Evolutionary conservation across 1,140 invertebrate genomes (phyloP).

Genomic region (Panonychus citri): DNA sequence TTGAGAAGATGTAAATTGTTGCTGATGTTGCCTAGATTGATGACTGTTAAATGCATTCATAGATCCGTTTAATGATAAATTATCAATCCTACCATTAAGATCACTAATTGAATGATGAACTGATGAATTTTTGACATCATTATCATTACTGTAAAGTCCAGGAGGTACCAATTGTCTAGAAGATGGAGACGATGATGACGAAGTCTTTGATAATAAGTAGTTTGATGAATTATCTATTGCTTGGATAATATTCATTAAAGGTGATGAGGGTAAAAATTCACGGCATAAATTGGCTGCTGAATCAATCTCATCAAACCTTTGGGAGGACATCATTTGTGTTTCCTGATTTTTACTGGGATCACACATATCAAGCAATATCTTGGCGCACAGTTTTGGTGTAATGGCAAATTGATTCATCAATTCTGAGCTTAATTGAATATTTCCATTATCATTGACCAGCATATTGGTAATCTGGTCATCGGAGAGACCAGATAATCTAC

Average conservation of each 20-base stretch:
- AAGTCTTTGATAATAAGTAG: too few species aligned
- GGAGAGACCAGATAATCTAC: not conserved
- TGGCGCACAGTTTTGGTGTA: conserved; percentile 5
- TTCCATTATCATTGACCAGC: conserved; percentile 7
- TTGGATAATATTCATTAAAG: conserved; percentile 9
- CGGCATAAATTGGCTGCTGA: conserved; percentile 6
- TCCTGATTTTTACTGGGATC: not conserved
- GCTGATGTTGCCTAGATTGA: too few species aligned
- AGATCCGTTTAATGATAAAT: too few species aligned
- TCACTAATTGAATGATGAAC: too few species aligned
- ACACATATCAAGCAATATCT: conserved; percentile 3
- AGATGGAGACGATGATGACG: too few species aligned
- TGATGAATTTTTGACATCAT: too few species aligned
- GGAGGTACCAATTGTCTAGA: too few species aligned
- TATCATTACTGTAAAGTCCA: too few species aligned
- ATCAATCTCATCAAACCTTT: conserved; percentile 5
- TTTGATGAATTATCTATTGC: not conserved
- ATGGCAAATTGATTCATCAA: conserved; percentile 2
- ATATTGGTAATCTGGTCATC: conserved; percentile 4
- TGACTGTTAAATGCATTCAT: too few species aligned
- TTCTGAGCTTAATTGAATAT: conserved; percentile 1
- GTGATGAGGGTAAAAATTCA: conserved; percentile 8
- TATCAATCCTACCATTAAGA: too few species aligned
- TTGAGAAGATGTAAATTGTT: too few species aligned
- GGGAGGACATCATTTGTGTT: not conserved